These are phyloP conservation scores for Eunapius fragilis DNA, from an alignment of 37 sponge, comb jelly and placozoan genomes.

Conservation along the genomic window DNA sequence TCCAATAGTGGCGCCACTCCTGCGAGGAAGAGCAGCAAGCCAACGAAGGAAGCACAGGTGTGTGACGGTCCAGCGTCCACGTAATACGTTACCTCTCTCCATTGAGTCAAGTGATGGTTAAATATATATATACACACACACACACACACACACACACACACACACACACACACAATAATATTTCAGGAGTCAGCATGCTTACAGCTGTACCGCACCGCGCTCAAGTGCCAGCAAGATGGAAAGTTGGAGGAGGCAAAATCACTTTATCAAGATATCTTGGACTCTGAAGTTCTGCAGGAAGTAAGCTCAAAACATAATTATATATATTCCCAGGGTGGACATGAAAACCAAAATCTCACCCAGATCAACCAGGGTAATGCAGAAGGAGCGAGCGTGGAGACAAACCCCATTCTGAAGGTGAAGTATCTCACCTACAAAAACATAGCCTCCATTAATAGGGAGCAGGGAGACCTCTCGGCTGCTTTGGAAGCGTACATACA, in stretches of 20 bases:
- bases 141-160: neutral
- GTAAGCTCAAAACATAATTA: neutral
- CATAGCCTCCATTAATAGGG: conserved; percentile 57
- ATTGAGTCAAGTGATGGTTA: no score
- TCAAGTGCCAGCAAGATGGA: conserved; percentile 62
- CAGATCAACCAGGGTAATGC: neutral
- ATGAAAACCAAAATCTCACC: neutral
- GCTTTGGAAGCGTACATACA: conserved; percentile 66
- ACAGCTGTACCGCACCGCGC: conserved; percentile 60
- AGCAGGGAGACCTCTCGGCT: conserved; percentile 55
- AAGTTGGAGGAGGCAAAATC: conserved; percentile 31
- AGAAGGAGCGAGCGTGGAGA: neutral
- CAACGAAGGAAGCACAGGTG: conserved; percentile 73
- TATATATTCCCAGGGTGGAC: neutral
- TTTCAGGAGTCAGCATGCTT: conserved; percentile 66
- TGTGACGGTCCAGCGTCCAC: no score
- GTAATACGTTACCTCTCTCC: no score
- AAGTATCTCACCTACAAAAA: conserved; percentile 71
- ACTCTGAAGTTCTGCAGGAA: conserved; percentile 54
- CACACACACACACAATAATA: neutral
- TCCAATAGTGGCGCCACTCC: conserved; percentile 17
- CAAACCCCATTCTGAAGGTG: conserved; percentile 30
- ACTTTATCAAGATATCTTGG: conserved; percentile 63
- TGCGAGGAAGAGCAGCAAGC: conserved; percentile 31
- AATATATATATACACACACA: no score